These are phyloP conservation scores for Cordilura impudica DNA, from an alignment of 2,888 invertebrate genomes.

Conservation along the genomic window DNA sequence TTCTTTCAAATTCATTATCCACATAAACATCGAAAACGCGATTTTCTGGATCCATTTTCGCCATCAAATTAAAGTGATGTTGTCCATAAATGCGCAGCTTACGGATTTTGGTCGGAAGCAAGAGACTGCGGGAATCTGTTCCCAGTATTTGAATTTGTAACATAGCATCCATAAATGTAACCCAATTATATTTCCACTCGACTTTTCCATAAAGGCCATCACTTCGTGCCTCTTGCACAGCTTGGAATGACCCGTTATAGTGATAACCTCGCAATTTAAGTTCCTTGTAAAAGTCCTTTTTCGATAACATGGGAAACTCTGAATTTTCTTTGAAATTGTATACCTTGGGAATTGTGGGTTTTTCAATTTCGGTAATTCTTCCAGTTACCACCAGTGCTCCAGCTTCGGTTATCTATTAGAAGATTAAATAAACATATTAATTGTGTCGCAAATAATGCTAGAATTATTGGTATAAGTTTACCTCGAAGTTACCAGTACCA, in stretches of 20 bases:
- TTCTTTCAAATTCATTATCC: constrained; percentile 69
- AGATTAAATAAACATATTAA: constrained; percentile 58
- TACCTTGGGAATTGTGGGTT: constrained; percentile 63
- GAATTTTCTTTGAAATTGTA: constrained; percentile 64
- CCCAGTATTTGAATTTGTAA: constrained; percentile 88
- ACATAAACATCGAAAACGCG: constrained; percentile 73
- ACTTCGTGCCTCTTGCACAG: constrained; percentile 71
- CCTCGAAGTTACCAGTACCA: constrained; percentile 82
- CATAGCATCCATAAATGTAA: constrained; percentile 92
- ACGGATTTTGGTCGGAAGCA: constrained; percentile 87
- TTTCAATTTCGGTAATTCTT: constrained; percentile 79
- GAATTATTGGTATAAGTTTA: constrained; percentile 62
- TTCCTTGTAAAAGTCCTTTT: constrained; percentile 85
- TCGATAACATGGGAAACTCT: constrained; percentile 77
- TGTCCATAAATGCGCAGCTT: constrained; percentile 84
- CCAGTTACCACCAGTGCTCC: constrained; percentile 86
- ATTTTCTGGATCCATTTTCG: constrained; percentile 73
- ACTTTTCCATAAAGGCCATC: constrained; percentile 75
- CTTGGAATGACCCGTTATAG: constrained; percentile 77
- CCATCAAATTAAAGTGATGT: constrained; percentile 80
- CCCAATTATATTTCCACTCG: constrained; percentile 90
- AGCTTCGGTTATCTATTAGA: constrained; percentile 82
- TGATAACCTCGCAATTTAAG: constrained; percentile 85
- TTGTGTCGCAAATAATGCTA: not conserved
- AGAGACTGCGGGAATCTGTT: constrained; percentile 83